phyloP scores from a whole-genome alignment of 2,888 invertebrate species.

The Drosophila buzzatii region DNA sequence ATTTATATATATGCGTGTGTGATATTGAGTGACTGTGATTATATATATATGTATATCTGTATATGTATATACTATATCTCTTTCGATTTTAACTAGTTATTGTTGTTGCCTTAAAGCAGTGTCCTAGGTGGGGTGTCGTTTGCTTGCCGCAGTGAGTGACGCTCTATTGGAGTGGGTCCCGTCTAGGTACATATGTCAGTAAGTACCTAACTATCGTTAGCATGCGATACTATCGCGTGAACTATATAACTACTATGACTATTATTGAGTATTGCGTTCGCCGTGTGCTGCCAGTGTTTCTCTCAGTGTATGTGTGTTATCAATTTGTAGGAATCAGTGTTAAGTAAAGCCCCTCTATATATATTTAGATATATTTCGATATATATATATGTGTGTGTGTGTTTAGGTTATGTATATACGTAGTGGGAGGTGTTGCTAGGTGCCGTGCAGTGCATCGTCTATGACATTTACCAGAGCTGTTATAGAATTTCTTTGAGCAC shows the following conservation, averaged over 20 bases:
- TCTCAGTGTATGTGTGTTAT: constrained; percentile 10
- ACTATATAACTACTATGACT: constrained; percentile 16
- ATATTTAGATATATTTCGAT: constrained; percentile 11
- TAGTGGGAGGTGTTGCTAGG: constrained; percentile 14
- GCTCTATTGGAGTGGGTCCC: constrained; percentile 76
- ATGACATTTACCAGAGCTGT: constrained; percentile 26
- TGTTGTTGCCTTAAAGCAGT: constrained; percentile 73
- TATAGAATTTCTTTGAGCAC: constrained; percentile 2
- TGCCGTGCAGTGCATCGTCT: constrained; percentile 15
- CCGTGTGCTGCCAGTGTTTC: constrained; percentile 15
- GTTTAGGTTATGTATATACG: background rate
- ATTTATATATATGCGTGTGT: background rate
- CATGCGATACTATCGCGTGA: constrained; percentile 18
- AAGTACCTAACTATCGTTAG: constrained; percentile 51
- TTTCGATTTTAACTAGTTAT: constrained; percentile 56
- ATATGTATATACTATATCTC: constrained; percentile 24
- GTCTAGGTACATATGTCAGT: constrained; percentile 58
- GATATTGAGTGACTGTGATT: constrained; percentile 17
- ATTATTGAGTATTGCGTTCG: constrained; percentile 39
- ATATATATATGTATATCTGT: constrained; percentile 13
- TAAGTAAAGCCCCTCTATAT: constrained; percentile 47
- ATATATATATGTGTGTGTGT: background rate
- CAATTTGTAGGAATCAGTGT: constrained; percentile 8
- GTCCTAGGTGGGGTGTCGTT: constrained; percentile 78
- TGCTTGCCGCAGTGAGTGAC: constrained; percentile 65